Evolutionary conservation across 2,888 invertebrate genomes (phyloP).

Genomic region (Drosophila basisetae): DNA sequence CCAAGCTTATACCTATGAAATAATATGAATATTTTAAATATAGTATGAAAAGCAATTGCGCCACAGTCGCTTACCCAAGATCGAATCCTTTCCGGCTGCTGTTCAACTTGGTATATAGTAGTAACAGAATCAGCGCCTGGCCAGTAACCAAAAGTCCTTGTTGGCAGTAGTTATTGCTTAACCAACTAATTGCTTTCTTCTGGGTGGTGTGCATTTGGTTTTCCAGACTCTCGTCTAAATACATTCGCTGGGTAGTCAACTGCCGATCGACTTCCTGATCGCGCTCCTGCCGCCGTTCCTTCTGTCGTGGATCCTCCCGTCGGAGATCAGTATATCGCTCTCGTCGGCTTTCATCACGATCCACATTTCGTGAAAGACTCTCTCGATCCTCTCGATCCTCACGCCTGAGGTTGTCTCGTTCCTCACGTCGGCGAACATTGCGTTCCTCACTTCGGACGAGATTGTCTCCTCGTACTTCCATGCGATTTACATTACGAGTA

Average conservation of each 20-base stretch:
- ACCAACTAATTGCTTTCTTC: constrained; percentile 25
- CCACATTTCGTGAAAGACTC: background rate
- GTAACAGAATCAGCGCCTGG: constrained; percentile 50
- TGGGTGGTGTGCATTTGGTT: background rate
- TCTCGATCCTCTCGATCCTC: constrained; percentile 3
- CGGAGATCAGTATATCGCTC: background rate
- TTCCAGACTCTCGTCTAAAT: background rate
- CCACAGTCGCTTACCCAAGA: constrained; percentile 40
- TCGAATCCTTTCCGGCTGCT: constrained; percentile 40
- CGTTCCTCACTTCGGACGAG: background rate
- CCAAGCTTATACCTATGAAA: constrained; percentile 41
- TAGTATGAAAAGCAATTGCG: background rate
- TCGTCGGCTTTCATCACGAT: background rate
- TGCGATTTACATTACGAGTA: background rate
- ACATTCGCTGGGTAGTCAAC: background rate
- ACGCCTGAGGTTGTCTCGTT: background rate
- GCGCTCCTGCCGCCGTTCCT: constrained; percentile 19
- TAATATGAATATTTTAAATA: background rate
- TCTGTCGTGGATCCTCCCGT: constrained; percentile 2
- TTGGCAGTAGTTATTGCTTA: constrained; percentile 32
- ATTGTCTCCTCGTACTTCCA: constrained; percentile 3
- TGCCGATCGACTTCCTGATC: background rate
- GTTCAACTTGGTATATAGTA: constrained; percentile 49
- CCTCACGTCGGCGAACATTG: background rate
- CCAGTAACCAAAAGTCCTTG: constrained; percentile 50